Evolutionary conservation across 2,888 invertebrate species (phyloP), one percentile per base, ranked within the genome.

Genomic region (Oxycera nigricornis): DNA sequence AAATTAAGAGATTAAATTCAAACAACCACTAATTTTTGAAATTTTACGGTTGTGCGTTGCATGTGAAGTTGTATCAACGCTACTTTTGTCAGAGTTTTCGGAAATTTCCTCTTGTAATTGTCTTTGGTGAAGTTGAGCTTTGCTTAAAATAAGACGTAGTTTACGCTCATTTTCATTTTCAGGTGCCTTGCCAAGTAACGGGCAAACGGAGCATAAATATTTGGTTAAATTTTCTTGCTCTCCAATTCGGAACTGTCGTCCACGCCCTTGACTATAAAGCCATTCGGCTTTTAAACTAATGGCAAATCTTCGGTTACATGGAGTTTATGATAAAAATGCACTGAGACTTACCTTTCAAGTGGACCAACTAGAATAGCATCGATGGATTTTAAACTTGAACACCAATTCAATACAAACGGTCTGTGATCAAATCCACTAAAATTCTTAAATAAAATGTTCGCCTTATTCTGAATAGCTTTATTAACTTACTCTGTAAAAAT

Each of bases 261-360:
- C 97, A 80, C 94, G 91, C 59, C 97, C 97, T 87, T 97, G 97
- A 77, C 96, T 96, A 86, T 96, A 96, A 74, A 97, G 86, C 97
- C 97, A 97, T 83, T 97, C 97, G 0, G 96, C 96, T 87, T 94
- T 94, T 78, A 96, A 87, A 83, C 96, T 95, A 46, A 46, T 41
- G 41, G 7, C 6, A 26, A 59, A n/a, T 74, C 70, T 57, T 35
- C 57, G 39, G 17, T 50, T 50, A 22, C n/a, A 30, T n/a, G n/a
- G 31, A 59, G 72, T 55, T 24, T 67, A 35, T 39, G n/a, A 28
- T 61, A 50, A 28, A 39, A 73, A n/a, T n/a, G 52, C 22, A 31
- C 65, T 50, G 77, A 55, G 31, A 26, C 24, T 68, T 68, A 82
- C 95, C 93, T 94, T 88, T 97, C 97, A 80, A 95, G 93, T 74